Base-by-base conservation (phyloP, 2,797 vertebrate genomes). In the Cryptoblepharus egeriae region DNA sequence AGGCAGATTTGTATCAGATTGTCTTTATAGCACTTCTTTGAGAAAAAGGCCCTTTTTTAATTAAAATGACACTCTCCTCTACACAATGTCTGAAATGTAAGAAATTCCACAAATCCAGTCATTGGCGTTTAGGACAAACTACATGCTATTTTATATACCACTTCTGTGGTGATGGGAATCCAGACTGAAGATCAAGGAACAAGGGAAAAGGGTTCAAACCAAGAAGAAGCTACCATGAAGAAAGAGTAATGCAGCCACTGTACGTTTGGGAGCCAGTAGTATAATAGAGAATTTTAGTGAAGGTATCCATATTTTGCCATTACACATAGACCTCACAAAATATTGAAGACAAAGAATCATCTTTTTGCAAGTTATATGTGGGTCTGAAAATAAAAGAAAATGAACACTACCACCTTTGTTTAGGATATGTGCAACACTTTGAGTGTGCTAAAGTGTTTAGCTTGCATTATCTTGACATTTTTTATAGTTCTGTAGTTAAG, bases 1-100 rank as follows among this genome's bases (percentile, higher is more conserved):
- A 84, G 76, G 67, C 74, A 89, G 84, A 90, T 86, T 86, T 70
- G 0, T 18, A 81, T 77, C 75, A 85, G 2, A 60, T 37, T 61
- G 79, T 73, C 86, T 57, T 28, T 52, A 16, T 52, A 52, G 13
- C 49, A 52, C 13, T 52, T 52, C 49, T 24, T n/a, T 39, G 18
- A 55, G 24, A 37, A 65, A 49, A 42, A 11, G 3, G 9, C 5
- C 6, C 20, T 57, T 52, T 52, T 52, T 52, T 52, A 15, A 52
- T 52, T 52, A 18, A 70, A n/a, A n/a, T n/a, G n/a, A n/a, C n/a
- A n/a, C n/a, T n/a, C 67, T 18, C 71, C 49, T n/a, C 68, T 35
- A 49, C 35, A 35, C 32, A 37, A 52, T 58, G 26, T 30, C 30
- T 61, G 9, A 69, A 52, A 35, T 35, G 64, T 7, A 20, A 18